Evolutionary conservation across 2,113 vertebrate species (phyloP).

Genomic region (Harpagus bidentatus): DNA sequence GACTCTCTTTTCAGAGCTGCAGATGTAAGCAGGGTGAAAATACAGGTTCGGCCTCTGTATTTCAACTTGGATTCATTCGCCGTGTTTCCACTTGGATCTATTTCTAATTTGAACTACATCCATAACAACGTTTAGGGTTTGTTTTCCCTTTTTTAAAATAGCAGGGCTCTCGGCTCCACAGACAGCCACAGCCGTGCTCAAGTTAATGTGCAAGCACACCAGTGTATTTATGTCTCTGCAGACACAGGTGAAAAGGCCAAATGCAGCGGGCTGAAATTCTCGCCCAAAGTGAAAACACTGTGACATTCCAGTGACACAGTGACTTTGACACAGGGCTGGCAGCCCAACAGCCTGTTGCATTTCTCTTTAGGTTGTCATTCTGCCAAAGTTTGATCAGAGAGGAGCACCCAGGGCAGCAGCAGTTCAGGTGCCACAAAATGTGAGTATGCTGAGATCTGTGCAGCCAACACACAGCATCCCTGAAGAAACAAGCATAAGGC

Average conservation of each 20-base stretch:
- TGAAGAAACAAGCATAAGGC: neutral
- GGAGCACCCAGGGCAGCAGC: neutral
- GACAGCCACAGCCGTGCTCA: neutral
- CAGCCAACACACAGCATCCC: neutral
- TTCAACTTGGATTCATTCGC: conserved; percentile 1
- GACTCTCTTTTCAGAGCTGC: neutral
- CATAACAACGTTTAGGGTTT: neutral
- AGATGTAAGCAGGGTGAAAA: neutral
- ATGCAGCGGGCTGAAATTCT: neutral
- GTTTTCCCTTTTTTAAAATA: neutral
- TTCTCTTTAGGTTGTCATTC: neutral
- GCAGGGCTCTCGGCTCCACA: neutral
- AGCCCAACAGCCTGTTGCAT: neutral
- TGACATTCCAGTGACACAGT: neutral
- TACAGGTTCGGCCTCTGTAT: neutral
- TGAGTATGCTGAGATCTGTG: neutral
- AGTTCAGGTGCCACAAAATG: neutral
- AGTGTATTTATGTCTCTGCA: neutral
- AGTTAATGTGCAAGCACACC: neutral
- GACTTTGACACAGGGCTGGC: neutral
- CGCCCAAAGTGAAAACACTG: neutral
- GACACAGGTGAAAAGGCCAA: conserved; percentile 7
- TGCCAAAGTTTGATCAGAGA: neutral
- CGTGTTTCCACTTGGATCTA: neutral
- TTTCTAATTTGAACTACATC: conserved; percentile 30